Evolutionary conservation across 2,888 invertebrate genomes (phyloP), one percentile per base, ranked within the genome.

Genomic region (Drosophila melanocephala): DNA sequence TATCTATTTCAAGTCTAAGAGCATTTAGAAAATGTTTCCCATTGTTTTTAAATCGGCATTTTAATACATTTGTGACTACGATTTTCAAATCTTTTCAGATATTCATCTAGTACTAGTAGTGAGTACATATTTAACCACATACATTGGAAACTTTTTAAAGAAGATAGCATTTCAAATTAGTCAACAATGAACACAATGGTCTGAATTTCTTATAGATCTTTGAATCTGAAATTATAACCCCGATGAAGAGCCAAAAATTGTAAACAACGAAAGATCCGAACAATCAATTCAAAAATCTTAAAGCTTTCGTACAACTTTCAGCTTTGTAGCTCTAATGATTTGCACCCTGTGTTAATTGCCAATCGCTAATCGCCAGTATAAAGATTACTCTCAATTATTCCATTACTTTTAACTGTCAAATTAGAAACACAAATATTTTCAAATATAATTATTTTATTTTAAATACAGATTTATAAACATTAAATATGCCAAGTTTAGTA

Each of bases 231-330:
- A 5, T 42, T 42, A 42, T 1, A 12, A 5, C 2, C 2, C n/a
- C n/a, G 42, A n/a, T 12, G 10, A 10, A n/a, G n/a, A 42, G 9
- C 39, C 4, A 42, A 10, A 10, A 2, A n/a, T n/a, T n/a, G 0
- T n/a, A 12, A 42, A 10, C 10, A n/a, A n/a, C 2, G 10, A 5
- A 37, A 37, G 5, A 37, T 5, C 37, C 37, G 4, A 22, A 7
- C 14, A 14, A 47, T 22, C 22, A 47, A 2, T 2, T 14, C 14
- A 47, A 26, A 22, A 2, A 2, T 22, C n/a, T 12, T 12, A 3
- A 44, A 0, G 2, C 16, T 7, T 7, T 2, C 4, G 14, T 4
- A 7, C 14, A 47, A 47, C 22, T 22, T 47, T 47, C 12, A 4
- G 14, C 2, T 26, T 26, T 16, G 9, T 26, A 26, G 4, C 7